phyloP scores from a whole-genome alignment of 53 echinoderm and acorn worm species.

The Astropecten irregularis region DNA sequence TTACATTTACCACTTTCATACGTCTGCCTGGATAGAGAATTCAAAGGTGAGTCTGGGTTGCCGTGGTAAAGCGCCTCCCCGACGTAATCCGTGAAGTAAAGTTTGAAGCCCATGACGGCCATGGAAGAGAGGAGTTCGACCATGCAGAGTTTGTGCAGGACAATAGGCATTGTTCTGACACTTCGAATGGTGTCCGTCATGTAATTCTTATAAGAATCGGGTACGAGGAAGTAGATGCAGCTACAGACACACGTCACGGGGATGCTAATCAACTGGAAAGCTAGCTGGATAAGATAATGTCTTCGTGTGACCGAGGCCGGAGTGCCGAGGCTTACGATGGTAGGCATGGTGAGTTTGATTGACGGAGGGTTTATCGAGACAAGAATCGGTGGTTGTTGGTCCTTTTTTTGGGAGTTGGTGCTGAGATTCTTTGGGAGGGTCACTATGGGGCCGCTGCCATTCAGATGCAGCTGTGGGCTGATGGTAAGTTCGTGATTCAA shows the following conservation, averaged over 20 bases:
- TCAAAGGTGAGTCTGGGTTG: slow-evolving; percentile 71
- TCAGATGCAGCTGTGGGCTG: not conserved
- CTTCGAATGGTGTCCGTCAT: slow-evolving; percentile 63
- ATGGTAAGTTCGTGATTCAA: not conserved
- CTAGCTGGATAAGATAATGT: not conserved
- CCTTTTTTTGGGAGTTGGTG: not conserved
- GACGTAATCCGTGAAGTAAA: slow-evolving; percentile 95
- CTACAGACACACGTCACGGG: slow-evolving; percentile 1
- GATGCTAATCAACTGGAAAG: slow-evolving; percentile 14
- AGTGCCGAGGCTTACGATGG: not conserved
- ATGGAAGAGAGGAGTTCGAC: slow-evolving; percentile 76
- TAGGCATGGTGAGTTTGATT: not conserved
- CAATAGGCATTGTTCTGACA: slow-evolving; percentile 83
- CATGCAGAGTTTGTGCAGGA: slow-evolving; percentile 72
- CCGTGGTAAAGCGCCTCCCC: slow-evolving; percentile 90
- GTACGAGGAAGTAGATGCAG: slow-evolving; percentile 8
- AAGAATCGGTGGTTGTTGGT: no score
- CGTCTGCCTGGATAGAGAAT: slow-evolving; percentile 36
- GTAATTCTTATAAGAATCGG: not conserved
- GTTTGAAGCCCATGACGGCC: slow-evolving; percentile 89
- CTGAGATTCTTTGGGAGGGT: not conserved
- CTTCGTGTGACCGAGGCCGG: not conserved
- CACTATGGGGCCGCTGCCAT: not conserved
- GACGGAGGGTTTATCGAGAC: not conserved
- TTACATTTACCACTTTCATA: slow-evolving; percentile 94